A percentile compares a stretch with the other conserved stretches of the same genome.
Evolutionary conservation across 2,797 vertebrate species (phyloP).

Genomic region (Garrulus glandarius): DNA sequence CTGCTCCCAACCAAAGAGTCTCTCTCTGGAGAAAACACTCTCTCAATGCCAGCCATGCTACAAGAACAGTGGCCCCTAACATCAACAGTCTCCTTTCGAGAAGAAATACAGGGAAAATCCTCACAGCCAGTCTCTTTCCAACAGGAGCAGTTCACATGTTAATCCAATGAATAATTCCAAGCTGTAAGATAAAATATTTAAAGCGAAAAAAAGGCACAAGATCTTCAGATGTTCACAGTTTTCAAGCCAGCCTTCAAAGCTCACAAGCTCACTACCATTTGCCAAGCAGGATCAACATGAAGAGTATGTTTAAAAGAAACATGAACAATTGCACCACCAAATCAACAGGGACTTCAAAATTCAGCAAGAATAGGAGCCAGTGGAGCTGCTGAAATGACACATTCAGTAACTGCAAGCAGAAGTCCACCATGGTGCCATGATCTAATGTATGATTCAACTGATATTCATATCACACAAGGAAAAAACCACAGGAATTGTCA

Average conservation of each 20-base stretch:
- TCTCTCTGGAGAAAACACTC: not conserved
- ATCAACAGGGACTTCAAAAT: slow-evolving; percentile 11
- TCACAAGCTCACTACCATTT: slow-evolving; percentile 25
- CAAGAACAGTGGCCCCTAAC: not conserved
- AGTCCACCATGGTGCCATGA: not conserved
- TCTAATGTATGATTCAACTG: not conserved
- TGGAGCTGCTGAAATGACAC: not conserved
- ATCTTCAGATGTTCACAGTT: slow-evolving; percentile 31
- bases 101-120: slow-evolving; percentile 6
- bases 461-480: not conserved
- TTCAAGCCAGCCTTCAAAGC: slow-evolving; percentile 34
- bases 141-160: slow-evolving; percentile 47
- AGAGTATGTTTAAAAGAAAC: not conserved
- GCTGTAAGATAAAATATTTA: slow-evolving; percentile 68
- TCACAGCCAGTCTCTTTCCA: slow-evolving; percentile 44
- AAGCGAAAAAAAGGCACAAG: not conserved
- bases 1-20: slow-evolving; percentile 43
- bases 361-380: not conserved
- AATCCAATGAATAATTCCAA: slow-evolving; percentile 70
- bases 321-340: slow-evolving; percentile 17
- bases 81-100: not conserved
- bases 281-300: slow-evolving; percentile 52
- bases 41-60: slow-evolving; percentile 8
- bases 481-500: not conserved
- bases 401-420: not conserved